Base-by-base conservation (phyloP, 2,797 vertebrate species). In the Neoniphon sammara region DNA sequence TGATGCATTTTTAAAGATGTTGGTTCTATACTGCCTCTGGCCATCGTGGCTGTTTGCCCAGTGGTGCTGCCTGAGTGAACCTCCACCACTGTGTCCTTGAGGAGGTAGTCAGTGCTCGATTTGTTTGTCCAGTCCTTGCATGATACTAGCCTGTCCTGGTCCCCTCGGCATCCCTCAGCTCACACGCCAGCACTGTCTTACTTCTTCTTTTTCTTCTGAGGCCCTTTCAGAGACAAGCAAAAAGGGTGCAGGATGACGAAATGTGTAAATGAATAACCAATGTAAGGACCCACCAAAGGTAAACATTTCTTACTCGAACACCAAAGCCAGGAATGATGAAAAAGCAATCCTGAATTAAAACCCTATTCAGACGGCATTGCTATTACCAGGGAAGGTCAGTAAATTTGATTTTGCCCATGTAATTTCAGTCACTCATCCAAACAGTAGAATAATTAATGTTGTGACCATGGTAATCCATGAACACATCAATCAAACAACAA, bases 131-230 rank as follows among this genome's bases (percentile, higher is more conserved):
- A 17, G 15, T 30, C 31, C 46, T 23, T 11, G 9, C 23, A 44
- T 56, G n/a, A 54, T 46, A 12, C 42, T 53, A 62, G 36, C 70
- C 56, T 50, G 44, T 31, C 39, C 39, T 68, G 75, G 64, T 57
- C 54, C 59, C 63, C 31, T 36, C 46, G 4, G 12, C 18, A 12
- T 8, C 31, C 30, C 44, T 77, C 60, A 49, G 36, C 70, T 61
- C 50, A 46, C 30, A 52, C 52, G 52, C 71, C 63, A 73, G 39
- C 20, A 56, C 1, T 23, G 36, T 36, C 66, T 75, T 70, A 83
- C 55, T 81, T 80, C 67, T 76, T 89, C 65, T 85, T 83, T 67
- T 83, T 87, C 76, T 73, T 84, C 73, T 75, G 75, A 70, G 73
- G 44, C 21, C 80, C 84, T 90, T 74, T 56, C 54, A 75, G 14